Base-by-base conservation (phyloP, 2,888 invertebrate genomes). In the Theretra japonica region DNA sequence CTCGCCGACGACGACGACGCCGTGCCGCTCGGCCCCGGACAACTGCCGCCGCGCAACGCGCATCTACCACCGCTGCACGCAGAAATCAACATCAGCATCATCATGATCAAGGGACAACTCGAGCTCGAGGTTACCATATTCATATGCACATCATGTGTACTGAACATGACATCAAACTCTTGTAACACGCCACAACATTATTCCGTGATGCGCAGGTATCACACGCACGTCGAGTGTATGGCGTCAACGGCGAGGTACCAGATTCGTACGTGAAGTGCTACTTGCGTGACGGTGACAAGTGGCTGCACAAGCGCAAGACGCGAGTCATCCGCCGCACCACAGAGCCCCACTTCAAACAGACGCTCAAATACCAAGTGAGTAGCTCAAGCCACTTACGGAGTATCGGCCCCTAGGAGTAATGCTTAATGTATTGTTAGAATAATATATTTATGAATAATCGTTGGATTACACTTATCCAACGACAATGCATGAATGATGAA, bases 231-330 rank as follows among this genome's bases (percentile, higher is more conserved):
- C 91, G 93, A 71, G 94, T 93, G 73, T 93, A 94, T 78, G 94
- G 94, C 71, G 96, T 96, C 72, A 96, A 97, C 82, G 95, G 96
- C 73, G 97, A 97, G 82, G 96, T 96, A 70, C 95, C 96, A 86
- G 98, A 99, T 88, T 98, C 98, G 25, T 99, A 99, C 93, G 98
- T 98, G 71, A 98, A 99, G 92, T 98, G 98, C 78, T 98, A 98
- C 88, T 95, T 98, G 74, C 96, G 98, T 73, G 98, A 98, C 86
- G 97, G 97, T 30, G 98, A 98, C 77, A 96, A 97, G 78, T 97
- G 98, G 96, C 94, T 98, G 74, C 98, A 98, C 89, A 98, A 98
- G 92, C 97, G 98, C 85, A 99, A 99, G 91, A 99, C 98, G 1
- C 95, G 97, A 65, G 97, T 98, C 41, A 95, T 97, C 25, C 96